Conservation (phyloP, 2,797 vertebrate genomes). For the Xiphorhynchus erythropygius region DNA sequence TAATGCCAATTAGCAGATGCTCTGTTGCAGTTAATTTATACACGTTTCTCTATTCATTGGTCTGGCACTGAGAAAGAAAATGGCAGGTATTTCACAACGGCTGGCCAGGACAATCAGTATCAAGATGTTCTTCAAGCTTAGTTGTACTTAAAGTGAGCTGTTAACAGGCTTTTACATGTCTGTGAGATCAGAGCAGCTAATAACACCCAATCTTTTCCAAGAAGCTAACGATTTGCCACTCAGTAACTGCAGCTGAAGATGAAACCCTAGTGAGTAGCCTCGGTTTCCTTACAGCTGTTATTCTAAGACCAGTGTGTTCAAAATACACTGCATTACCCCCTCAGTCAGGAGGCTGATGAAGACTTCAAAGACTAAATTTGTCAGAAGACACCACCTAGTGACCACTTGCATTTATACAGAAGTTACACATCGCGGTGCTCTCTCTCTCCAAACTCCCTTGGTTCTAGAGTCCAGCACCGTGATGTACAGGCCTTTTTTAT, state of each 20-base stretch:
- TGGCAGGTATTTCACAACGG: background rate
- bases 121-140: background rate
- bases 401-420: background rate
- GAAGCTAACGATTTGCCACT: background rate
- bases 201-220: background rate
- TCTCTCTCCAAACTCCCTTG: background rate
- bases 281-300: background rate
- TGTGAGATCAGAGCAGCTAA: background rate
- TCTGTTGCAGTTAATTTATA: background rate
- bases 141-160: background rate
- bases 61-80: background rate
- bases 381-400: conserved; percentile 57
- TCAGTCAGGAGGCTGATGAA: background rate
- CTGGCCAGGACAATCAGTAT: background rate
- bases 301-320: background rate
- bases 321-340: background rate
- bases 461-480: background rate
- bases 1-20: background rate
- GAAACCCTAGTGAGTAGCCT: background rate
- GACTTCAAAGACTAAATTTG: background rate
- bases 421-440: fast-evolving
- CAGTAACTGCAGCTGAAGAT: background rate
- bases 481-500: background rate
- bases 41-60: background rate
- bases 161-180: background rate